phyloP scores from a whole-genome alignment of 2,797 vertebrate genomes.

The Apogon hyalosoma region DNA sequence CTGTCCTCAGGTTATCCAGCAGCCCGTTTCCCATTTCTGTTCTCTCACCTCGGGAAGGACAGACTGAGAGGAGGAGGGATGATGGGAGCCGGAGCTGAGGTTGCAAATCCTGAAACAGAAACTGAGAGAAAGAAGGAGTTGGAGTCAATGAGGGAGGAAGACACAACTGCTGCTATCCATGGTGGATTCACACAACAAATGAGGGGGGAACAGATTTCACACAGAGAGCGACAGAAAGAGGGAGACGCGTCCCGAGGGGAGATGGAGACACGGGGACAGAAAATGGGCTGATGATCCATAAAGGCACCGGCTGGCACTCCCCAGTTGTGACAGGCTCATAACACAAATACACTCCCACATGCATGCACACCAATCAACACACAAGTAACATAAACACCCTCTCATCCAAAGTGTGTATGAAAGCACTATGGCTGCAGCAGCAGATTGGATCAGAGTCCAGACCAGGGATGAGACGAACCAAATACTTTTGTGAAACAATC shows the following conservation, averaged over 20 bases:
- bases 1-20: slow-evolving; percentile 81
- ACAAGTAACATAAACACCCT: slow-evolving; percentile 34
- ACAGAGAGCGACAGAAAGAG: slow-evolving; percentile 35
- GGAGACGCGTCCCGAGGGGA: slow-evolving; percentile 42
- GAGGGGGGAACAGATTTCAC: slow-evolving; percentile 70
- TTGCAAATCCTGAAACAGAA: slow-evolving; percentile 37
- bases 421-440: slow-evolving; percentile 39
- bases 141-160: slow-evolving; percentile 68
- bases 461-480: slow-evolving; percentile 49
- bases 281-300: slow-evolving; percentile 65
- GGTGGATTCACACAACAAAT: slow-evolving; percentile 72
- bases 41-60: slow-evolving; percentile 85
- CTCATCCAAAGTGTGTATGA: slow-evolving; percentile 25
- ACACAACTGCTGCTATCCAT: slow-evolving; percentile 74
- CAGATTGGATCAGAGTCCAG: slow-evolving; percentile 25
- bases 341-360: slow-evolving; percentile 44
- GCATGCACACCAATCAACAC: slow-evolving; percentile 36
- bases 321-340: slow-evolving; percentile 44
- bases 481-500: slow-evolving; percentile 65
- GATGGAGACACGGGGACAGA: slow-evolving; percentile 40
- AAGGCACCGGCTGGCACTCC: slow-evolving; percentile 59
- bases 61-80: slow-evolving; percentile 82
- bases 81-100: slow-evolving; percentile 81
- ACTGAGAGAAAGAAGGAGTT: slow-evolving; percentile 43
- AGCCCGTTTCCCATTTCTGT: slow-evolving; percentile 83